These are phyloP conservation scores for Damaliscus lunatus DNA, from an alignment of 2,113 vertebrate genomes.

Conservation along the genomic window DNA sequence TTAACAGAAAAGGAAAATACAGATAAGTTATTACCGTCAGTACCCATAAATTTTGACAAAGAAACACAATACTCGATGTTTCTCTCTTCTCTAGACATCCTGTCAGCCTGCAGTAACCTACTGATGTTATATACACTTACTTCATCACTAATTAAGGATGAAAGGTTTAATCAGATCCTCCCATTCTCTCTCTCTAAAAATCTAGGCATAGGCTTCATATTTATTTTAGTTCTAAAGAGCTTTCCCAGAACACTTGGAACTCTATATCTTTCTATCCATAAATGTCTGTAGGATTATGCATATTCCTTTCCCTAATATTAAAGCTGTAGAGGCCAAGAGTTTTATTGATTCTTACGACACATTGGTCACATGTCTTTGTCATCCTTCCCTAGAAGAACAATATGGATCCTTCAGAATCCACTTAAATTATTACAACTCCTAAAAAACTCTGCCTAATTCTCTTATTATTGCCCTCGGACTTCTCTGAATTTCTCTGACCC, in stretches of 20 bases:
- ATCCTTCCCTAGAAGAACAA: not conserved
- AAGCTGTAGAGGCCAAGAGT: not conserved
- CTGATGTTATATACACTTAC: not conserved
- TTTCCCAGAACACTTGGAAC: not conserved
- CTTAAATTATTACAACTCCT: not conserved
- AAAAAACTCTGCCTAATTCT: not conserved
- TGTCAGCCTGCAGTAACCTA: not conserved
- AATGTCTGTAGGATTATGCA: not conserved
- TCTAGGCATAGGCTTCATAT: not conserved
- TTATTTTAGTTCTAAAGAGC: not conserved
- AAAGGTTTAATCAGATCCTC: not conserved
- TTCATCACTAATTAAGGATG: not conserved
- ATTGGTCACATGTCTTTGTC: not conserved
- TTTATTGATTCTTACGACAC: not conserved
- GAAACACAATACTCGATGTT: not conserved
- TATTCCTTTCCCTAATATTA: not conserved
- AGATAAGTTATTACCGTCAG: not conserved
- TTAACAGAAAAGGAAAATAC: not conserved
- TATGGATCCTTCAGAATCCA: not conserved
- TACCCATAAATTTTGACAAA: not conserved
- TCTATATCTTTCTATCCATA: not conserved
- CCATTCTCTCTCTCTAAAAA: not conserved
- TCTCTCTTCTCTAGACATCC: not conserved
- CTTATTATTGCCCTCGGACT: not conserved
- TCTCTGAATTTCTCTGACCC: not conserved